Conservation (phyloP, 2,797 vertebrate species). For the Gadopsis marmoratus region DNA sequence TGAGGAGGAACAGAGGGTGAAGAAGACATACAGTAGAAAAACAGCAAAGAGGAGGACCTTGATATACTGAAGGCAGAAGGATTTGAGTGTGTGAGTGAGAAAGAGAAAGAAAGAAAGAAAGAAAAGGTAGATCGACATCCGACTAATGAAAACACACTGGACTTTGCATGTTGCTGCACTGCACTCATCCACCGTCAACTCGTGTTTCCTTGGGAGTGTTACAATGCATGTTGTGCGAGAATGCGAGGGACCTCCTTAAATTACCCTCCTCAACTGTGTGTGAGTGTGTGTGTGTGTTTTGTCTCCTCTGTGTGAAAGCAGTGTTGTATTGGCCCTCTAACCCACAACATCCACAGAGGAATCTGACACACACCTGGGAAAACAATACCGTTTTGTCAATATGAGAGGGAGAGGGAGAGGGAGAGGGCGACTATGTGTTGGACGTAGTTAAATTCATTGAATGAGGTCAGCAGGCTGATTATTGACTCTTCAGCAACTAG, state of each 20-base stretch:
- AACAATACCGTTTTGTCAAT: slow-evolving; percentile 60
- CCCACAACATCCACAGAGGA: slow-evolving; percentile 66
- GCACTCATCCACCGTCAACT: slow-evolving; percentile 12
- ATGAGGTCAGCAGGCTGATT: slow-evolving; percentile 8
- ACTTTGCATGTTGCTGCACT: neutral
- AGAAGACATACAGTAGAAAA: neutral
- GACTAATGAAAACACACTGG: slow-evolving; percentile 1
- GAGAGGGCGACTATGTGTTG: neutral
- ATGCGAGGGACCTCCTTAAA: slow-evolving; percentile 18
- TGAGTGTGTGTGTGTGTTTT: slow-evolving; percentile 42
- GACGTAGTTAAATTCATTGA: slow-evolving; percentile 31
- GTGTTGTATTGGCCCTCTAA: slow-evolving; percentile 57
- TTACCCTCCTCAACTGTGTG: slow-evolving; percentile 26
- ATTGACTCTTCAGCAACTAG: slow-evolving; percentile 11
- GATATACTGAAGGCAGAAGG: slow-evolving; percentile 6
- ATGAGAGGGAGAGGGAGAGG: neutral
- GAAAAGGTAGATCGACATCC: neutral
- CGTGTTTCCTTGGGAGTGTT: slow-evolving; percentile 12
- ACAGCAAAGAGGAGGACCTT: neutral
- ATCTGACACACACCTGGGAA: slow-evolving; percentile 70
- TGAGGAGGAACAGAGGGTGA: slow-evolving; percentile 1
- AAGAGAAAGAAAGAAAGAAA: neutral
- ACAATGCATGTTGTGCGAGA: slow-evolving; percentile 30
- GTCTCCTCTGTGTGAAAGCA: slow-evolving; percentile 65
- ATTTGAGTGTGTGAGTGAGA: neutral